Evolutionary conservation across 1,140 invertebrate genomes (phyloP).

Genomic region (Meteorus sp.): DNA sequence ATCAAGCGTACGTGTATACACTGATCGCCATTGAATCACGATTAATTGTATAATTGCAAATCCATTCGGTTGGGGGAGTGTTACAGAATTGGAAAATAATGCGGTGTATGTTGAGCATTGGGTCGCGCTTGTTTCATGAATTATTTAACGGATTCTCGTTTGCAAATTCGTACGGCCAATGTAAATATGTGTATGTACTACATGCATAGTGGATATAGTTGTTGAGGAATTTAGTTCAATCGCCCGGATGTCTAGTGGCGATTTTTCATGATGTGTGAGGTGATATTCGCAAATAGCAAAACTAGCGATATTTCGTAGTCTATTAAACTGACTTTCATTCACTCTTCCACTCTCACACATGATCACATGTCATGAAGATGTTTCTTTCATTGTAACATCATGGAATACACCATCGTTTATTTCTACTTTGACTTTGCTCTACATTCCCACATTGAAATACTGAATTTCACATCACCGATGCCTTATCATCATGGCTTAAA

Average conservation of each 20-base stretch:
- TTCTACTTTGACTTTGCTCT: not conserved
- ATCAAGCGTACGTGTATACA: too few species aligned
- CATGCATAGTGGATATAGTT: not conserved
- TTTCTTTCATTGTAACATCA: too few species aligned
- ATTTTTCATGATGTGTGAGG: too few species aligned
- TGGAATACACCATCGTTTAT: too few species aligned
- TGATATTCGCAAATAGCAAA: too few species aligned
- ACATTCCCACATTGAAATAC: too few species aligned
- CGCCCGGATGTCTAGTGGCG: too few species aligned
- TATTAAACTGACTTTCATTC: too few species aligned
- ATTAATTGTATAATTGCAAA: slow-evolving; percentile 9
- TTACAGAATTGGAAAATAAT: slow-evolving; percentile 25
- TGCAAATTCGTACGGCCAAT: slow-evolving; percentile 16
- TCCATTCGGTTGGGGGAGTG: not conserved
- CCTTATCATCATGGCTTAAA: slow-evolving; percentile 30
- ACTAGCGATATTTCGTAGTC: too few species aligned
- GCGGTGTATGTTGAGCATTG: slow-evolving; percentile 14
- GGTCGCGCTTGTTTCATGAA: slow-evolving; percentile 21
- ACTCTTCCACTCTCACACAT: too few species aligned
- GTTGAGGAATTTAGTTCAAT: slow-evolving; percentile 2
- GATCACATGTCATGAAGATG: too few species aligned
- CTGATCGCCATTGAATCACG: too few species aligned
- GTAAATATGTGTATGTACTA: slow-evolving; percentile 1
- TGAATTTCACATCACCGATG: not conserved
- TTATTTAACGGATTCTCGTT: slow-evolving; percentile 21